Evolutionary conservation across 2,797 vertebrate species (phyloP).

Genomic region (Anomalospiza imberbis): DNA sequence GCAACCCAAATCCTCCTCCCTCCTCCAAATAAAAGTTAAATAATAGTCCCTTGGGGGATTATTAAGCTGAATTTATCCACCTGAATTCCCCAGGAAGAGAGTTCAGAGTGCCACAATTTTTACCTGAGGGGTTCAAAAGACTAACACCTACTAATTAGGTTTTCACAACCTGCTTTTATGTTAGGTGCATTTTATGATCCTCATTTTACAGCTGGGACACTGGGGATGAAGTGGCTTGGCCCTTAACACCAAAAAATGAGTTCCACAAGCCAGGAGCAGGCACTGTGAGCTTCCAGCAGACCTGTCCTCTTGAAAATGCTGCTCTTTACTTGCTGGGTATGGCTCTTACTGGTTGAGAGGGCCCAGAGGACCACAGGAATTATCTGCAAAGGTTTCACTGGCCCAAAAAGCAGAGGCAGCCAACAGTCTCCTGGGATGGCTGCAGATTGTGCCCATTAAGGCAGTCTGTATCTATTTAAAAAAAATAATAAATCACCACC

Average conservation of each 20-base stretch:
- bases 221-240: not conserved
- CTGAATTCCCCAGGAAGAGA: not conserved
- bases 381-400: not conserved
- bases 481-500: not conserved
- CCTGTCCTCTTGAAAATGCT: not conserved
- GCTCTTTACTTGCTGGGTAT: not conserved
- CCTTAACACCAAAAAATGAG: not conserved
- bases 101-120: not conserved
- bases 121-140: not conserved
- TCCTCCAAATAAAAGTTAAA: not conserved
- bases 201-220: not conserved
- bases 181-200: not conserved
- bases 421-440: not conserved
- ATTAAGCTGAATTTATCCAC: not conserved
- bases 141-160: not conserved
- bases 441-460: not conserved
- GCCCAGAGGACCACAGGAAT: not conserved
- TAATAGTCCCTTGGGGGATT: not conserved
- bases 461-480: not conserved
- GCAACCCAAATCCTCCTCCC: not conserved
- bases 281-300: not conserved
- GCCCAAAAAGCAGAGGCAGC: not conserved
- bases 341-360: not conserved
- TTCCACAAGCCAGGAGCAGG: not conserved
- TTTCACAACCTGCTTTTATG: not conserved